Base-by-base conservation (phyloP, 1,140 invertebrate genomes). In the Elymnias hypermnestra region DNA sequence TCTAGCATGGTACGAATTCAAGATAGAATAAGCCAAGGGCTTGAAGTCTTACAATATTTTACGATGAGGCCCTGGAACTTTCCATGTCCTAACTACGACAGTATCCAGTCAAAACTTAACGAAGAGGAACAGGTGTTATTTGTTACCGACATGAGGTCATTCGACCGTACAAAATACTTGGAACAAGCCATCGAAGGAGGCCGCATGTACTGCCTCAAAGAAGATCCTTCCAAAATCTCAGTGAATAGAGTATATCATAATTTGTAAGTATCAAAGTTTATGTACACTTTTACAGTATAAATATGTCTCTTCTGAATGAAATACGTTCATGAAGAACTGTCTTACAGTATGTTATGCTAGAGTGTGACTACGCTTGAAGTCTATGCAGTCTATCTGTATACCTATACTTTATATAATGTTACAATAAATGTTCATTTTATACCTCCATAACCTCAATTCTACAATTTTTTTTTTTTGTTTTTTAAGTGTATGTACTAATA, bases 31-130 rank as follows among this genome's bases (percentile, higher is more conserved):
- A 79, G 66, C 18, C 72, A 87, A 40, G 89, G 89, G 1, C 58
- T 89, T 21, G 70, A 88, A 39, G 81, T 89, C 0, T 74, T 94
- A 10, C 89, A 93, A 63, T 94, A 89, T 62, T 94, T 94, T 71
- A 94, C 93, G 0, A 91, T 89, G 53, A 85, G 90, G 15, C 85
- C 91, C 35, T 94, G 93, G 93, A 73, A 73, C 12, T 94, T 94
- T 67, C 75, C 79, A 1, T 85, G 78, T 33, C 60, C 76, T 0
- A 86, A 85, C 19, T 86, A 61, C 42, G 72, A 82, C 31, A 63
- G 88, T 60, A 70, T 95, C 2, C 78, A 87, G 52, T 60, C 84
- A 1, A 77, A 87, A 7, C 71, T 94, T 57, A 79, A 74, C 17
- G 55, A 77, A 1, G 75, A 87, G 28, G 94, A 95, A 47, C 87